phyloP scores from a whole-genome alignment of 1,140 invertebrate genomes.

The Cherax quadricarinatus region DNA sequence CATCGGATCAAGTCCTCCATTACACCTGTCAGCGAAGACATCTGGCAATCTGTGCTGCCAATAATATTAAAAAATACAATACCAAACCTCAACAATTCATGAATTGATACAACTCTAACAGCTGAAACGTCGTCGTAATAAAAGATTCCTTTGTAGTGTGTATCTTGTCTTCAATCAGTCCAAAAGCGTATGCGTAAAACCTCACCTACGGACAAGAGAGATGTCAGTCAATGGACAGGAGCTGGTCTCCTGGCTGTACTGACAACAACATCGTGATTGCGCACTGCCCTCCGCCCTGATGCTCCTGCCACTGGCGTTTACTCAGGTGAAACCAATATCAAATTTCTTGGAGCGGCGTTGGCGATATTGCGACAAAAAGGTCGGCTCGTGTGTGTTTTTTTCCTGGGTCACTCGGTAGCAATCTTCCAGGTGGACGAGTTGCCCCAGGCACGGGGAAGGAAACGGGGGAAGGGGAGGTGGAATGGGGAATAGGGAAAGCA shows the following conservation, averaged over 20 bases:
- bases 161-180: no score
- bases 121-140: no score
- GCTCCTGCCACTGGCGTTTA: not conserved
- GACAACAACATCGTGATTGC: no score
- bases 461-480: no score
- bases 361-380: not conserved
- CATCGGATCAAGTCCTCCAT: not conserved
- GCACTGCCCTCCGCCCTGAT: no score
- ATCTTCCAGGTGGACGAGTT: not conserved
- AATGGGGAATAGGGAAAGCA: no score
- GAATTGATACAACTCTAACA: no score
- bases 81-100: not conserved
- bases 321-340: not conserved
- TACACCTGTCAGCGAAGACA: not conserved
- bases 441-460: no score
- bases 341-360: not conserved
- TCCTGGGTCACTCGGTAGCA: not conserved
- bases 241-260: not conserved
- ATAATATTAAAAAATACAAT: not conserved
- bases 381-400: not conserved
- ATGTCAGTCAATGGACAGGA: not conserved
- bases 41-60: not conserved
- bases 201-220: not conserved
- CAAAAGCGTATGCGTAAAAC: not conserved
- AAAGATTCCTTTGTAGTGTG: no score